phyloP scores from a whole-genome alignment of 2,797 vertebrate species.

The Sebastiscus tertius region DNA sequence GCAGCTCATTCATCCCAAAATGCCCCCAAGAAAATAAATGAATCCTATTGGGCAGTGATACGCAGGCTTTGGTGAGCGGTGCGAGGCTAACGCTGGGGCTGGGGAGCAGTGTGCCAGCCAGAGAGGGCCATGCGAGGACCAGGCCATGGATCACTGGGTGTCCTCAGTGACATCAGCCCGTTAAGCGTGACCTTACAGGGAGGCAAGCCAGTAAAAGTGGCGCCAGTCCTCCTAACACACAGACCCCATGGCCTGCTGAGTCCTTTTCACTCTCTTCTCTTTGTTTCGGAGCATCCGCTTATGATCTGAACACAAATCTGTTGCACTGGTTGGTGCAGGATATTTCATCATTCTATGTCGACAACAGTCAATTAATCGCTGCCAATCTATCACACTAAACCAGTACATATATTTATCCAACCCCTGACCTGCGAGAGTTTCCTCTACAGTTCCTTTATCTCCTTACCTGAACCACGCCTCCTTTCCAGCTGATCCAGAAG shows the following conservation, averaged over 20 bases:
- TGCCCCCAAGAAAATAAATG: constrained; percentile 51
- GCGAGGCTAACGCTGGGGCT: constrained; percentile 36
- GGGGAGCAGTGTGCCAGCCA: constrained; percentile 41
- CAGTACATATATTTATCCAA: not conserved
- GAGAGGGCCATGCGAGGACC: constrained; percentile 53
- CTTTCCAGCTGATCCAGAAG: constrained; percentile 95
- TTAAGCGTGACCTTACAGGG: constrained; percentile 70
- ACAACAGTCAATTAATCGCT: not conserved
- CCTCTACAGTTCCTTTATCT: not conserved
- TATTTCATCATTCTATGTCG: not conserved
- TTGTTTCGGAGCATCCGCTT: not conserved
- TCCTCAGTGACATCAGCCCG: constrained; percentile 64
- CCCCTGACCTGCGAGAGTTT: not conserved
- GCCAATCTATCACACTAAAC: not conserved
- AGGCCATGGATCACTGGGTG: constrained; percentile 58
- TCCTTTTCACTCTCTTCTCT: constrained; percentile 13
- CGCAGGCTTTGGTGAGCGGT: constrained; percentile 45
- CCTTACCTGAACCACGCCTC: constrained; percentile 87
- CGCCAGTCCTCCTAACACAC: constrained; percentile 63
- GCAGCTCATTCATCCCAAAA: constrained; percentile 39
- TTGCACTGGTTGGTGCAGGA: not conserved
- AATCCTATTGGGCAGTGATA: constrained; percentile 34
- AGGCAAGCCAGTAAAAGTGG: constrained; percentile 67
- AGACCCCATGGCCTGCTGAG: constrained; percentile 50
- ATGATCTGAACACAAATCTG: constrained; percentile 3